Conservation (phyloP, 64 coral and sea anemone genomes). For the Astreopora myriophthalma region DNA sequence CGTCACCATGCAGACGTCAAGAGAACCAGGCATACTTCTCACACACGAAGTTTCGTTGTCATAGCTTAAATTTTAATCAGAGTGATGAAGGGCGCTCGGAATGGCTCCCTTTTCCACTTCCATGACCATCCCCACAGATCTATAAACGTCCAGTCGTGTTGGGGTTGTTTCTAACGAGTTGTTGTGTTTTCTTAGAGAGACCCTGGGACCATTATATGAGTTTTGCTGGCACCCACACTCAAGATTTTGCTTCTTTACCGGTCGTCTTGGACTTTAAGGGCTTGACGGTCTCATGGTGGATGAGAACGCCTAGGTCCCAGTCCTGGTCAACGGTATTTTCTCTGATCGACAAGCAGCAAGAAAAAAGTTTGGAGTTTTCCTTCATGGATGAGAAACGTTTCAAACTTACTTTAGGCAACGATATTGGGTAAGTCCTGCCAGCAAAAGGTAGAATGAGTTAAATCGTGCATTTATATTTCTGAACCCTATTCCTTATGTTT, state of each 20-base stretch:
- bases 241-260: neutral
- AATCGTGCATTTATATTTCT: too few relatives aligned
- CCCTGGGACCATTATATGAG: slow-evolving; percentile 3
- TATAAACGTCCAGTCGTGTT: neutral
- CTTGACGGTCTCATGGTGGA: slow-evolving; percentile 25
- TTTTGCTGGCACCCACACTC: neutral
- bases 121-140: neutral
- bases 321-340: slow-evolving; percentile 1
- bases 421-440: neutral
- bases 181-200: neutral
- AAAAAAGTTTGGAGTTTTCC: neutral
- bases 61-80: too few relatives aligned
- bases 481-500: neutral
- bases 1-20: too few relatives aligned
- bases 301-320: neutral
- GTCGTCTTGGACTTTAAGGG: neutral
- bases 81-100: too few relatives aligned
- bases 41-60: too few relatives aligned
- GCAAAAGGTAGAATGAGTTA: neutral
- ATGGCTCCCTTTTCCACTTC: too few relatives aligned
- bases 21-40: too few relatives aligned
- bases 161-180: neutral
- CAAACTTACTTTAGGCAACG: neutral
- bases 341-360: neutral
- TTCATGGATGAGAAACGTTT: neutral